Conservation (phyloP, 2,797 vertebrate genomes). For the Morelia viridis region DNA sequence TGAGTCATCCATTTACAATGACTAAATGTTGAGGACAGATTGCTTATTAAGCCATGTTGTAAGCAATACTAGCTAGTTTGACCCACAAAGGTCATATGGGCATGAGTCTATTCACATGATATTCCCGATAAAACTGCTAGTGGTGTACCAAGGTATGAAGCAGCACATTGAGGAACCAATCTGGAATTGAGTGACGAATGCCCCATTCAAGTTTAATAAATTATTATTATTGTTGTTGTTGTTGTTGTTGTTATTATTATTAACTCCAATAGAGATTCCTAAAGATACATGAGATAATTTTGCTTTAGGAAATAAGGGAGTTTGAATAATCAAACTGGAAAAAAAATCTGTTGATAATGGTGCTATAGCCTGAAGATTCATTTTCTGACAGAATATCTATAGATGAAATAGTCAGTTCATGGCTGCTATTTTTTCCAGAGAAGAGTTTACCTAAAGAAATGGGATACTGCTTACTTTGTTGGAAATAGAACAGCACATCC, state of each 20-base stretch:
- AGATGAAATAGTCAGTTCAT: neutral
- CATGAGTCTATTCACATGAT: neutral
- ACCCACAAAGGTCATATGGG: neutral
- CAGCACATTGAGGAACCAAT: neutral
- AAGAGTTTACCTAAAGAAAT: neutral
- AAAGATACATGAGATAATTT: neutral
- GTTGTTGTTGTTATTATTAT: neutral
- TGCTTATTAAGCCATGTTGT: no score
- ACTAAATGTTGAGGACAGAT: neutral
- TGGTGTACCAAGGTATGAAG: neutral
- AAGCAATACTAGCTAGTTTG: neutral
- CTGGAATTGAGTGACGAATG: neutral
- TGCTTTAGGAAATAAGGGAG: neutral
- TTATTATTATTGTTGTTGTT: neutral
- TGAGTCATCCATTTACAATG: neutral
- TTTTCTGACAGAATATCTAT: neutral
- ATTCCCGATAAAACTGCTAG: neutral
- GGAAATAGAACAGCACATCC: neutral
- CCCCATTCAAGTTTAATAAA: neutral
- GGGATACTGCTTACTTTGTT: neutral
- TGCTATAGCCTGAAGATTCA: neutral
- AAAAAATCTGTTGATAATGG: neutral
- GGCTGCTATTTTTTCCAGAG: neutral
- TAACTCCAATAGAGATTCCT: neutral
- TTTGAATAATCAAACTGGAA: neutral